phyloP scores from a whole-genome alignment of 2,888 invertebrate species.

The Andrena minutula region DNA sequence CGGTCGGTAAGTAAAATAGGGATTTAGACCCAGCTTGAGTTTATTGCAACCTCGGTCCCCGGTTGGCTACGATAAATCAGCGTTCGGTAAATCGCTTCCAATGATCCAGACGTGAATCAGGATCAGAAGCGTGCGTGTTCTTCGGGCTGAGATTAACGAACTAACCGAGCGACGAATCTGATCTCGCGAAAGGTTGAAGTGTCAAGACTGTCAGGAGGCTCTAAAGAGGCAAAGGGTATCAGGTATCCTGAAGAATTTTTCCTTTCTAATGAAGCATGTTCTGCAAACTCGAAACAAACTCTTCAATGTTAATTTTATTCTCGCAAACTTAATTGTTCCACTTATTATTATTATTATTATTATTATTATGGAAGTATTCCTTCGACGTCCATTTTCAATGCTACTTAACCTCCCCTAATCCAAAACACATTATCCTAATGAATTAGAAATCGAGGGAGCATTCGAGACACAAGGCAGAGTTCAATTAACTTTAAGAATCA shows the following conservation, averaged over 20 bases:
- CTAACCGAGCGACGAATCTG: neutral
- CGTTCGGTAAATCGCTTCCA: conserved; percentile 61
- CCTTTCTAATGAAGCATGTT: too few relatives aligned
- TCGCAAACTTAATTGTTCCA: too few relatives aligned
- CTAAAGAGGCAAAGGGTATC: too few relatives aligned
- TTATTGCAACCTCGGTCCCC: conserved; percentile 75
- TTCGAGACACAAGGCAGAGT: conserved; percentile 58
- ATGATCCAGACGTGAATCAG: conserved; percentile 54
- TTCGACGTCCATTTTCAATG: neutral
- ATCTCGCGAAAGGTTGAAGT: too few relatives aligned
- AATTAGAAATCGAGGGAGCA: conserved; percentile 44
- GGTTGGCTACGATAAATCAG: conserved; percentile 66
- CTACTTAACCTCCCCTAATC: neutral
- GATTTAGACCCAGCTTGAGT: conserved; percentile 77
- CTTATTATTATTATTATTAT: too few relatives aligned
- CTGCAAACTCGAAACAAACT: too few relatives aligned
- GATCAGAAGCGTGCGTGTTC: conserved; percentile 7
- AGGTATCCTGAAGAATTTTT: too few relatives aligned
- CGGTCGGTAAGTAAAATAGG: conserved; percentile 80
- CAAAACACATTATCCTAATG: conserved; percentile 59
- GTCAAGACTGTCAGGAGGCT: too few relatives aligned
- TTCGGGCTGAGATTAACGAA: conserved; percentile 23
- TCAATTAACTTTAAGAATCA: conserved; percentile 81
- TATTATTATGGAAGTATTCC: neutral
- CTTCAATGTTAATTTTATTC: too few relatives aligned